Evolutionary conservation across 2,797 vertebrate genomes (phyloP).

Genomic region (Psittacula echo): DNA sequence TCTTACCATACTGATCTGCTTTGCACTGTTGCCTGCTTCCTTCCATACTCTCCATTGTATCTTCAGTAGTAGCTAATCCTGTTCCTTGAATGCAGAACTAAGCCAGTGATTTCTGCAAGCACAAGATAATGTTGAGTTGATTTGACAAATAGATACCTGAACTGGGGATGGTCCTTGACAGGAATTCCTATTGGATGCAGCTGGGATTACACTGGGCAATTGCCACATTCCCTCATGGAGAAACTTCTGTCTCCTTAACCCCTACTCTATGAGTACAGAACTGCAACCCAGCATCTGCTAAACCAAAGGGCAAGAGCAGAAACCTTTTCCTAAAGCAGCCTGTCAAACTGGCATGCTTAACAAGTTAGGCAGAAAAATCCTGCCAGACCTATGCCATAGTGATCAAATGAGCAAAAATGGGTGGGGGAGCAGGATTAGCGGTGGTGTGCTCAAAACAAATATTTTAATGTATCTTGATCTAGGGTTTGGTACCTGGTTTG

Average conservation of each 20-base stretch:
- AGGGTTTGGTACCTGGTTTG: not conserved
- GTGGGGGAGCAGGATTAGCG: not conserved
- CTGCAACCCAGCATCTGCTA: not conserved
- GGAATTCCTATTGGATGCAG: not conserved
- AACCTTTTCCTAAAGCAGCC: conserved; percentile 9
- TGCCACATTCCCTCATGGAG: not conserved
- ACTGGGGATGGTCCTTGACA: not conserved
- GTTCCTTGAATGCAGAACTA: not conserved
- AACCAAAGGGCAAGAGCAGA: not conserved
- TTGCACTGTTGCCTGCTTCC: not conserved
- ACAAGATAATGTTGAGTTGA: not conserved
- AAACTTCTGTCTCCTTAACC: not conserved
- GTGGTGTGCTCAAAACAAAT: not conserved
- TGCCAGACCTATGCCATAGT: not conserved
- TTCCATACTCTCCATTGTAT: not conserved
- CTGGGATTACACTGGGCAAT: not conserved
- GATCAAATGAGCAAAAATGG: not conserved
- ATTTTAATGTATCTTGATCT: not conserved
- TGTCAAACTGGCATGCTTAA: not conserved
- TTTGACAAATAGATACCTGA: conserved; percentile 12
- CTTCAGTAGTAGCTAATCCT: not conserved
- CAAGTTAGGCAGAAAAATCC: not conserved
- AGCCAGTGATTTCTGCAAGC: not conserved
- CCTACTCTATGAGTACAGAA: not conserved
- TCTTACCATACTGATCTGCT: not conserved